phyloP scores from a whole-genome alignment of 2,888 invertebrate genomes.

The Drosophila paramelanica region DNA sequence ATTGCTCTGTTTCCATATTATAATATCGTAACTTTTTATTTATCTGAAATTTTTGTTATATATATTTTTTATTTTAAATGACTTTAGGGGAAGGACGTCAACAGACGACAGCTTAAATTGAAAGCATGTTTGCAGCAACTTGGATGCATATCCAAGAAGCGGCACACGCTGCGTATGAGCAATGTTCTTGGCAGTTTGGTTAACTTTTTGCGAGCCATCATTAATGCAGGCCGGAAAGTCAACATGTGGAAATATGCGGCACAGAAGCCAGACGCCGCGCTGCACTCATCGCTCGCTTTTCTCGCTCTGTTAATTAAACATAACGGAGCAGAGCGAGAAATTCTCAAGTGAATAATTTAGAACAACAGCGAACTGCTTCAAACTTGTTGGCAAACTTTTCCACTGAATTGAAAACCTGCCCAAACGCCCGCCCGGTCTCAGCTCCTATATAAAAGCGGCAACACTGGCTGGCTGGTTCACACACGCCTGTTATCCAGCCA shows the following conservation, averaged over 20 bases:
- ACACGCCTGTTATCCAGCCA: background rate
- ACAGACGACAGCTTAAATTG: slow-evolving; percentile 8
- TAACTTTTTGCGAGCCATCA: slow-evolving; percentile 41
- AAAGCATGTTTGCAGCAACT: slow-evolving; percentile 32
- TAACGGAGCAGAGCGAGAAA: slow-evolving; percentile 40
- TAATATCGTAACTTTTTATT: too few relatives aligned
- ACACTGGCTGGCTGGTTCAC: background rate
- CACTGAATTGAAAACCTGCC: slow-evolving; percentile 47
- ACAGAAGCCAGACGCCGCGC: slow-evolving; percentile 12
- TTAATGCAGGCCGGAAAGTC: slow-evolving; percentile 63
- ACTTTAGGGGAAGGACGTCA: slow-evolving; percentile 1
- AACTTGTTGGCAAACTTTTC: slow-evolving; percentile 58
- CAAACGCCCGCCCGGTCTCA: slow-evolving; percentile 4
- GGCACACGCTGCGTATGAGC: slow-evolving; percentile 47
- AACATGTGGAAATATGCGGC: slow-evolving; percentile 47
- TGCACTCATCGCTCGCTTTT: slow-evolving; percentile 3
- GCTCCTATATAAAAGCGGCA: slow-evolving; percentile 47
- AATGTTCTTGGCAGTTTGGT: slow-evolving; percentile 23
- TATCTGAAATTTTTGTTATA: too few relatives aligned
- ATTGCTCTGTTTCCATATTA: too few relatives aligned
- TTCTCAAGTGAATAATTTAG: slow-evolving; percentile 66
- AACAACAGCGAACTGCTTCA: slow-evolving; percentile 35
- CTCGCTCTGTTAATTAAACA: slow-evolving; percentile 58
- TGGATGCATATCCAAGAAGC: slow-evolving; percentile 24
- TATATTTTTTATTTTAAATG: slow-evolving; percentile 19